These are phyloP conservation scores for Aramus guarauna DNA, from an alignment of 2,113 vertebrate species.

Conservation along the genomic window DNA sequence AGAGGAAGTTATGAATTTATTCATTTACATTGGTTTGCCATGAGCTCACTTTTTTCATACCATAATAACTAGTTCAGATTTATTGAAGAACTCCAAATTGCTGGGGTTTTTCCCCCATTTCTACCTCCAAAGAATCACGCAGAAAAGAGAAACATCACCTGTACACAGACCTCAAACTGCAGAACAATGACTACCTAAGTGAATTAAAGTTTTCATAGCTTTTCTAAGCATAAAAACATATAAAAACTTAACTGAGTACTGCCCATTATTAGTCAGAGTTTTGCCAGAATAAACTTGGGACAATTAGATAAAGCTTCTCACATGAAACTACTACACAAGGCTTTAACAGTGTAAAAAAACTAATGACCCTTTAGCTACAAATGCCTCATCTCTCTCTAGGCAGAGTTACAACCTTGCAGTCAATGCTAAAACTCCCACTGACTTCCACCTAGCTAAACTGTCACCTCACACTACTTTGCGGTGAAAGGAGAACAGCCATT, in stretches of 20 bases:
- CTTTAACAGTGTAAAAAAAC: background rate
- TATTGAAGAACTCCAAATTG: background rate
- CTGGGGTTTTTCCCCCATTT: background rate
- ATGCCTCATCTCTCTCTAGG: background rate
- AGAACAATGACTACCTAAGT: background rate
- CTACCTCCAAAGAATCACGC: background rate
- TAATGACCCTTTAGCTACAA: background rate
- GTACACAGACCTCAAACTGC: background rate
- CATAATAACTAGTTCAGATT: background rate
- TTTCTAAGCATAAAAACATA: background rate
- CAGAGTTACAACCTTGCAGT: background rate
- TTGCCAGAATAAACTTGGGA: background rate
- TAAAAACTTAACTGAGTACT: background rate
- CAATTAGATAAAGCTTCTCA: background rate
- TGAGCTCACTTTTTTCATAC: background rate
- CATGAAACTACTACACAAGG: background rate
- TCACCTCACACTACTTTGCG: background rate
- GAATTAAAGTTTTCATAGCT: background rate
- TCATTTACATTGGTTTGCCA: conserved; percentile 7
- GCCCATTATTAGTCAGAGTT: background rate
- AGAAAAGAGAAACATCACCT: background rate
- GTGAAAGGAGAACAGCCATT: background rate
- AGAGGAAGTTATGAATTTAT: conserved; percentile 1
- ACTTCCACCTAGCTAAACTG: background rate
- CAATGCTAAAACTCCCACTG: background rate